These are phyloP conservation scores for Polypedilum pembai DNA, from an alignment of 1,140 invertebrate genomes.

Conservation along the genomic window DNA sequence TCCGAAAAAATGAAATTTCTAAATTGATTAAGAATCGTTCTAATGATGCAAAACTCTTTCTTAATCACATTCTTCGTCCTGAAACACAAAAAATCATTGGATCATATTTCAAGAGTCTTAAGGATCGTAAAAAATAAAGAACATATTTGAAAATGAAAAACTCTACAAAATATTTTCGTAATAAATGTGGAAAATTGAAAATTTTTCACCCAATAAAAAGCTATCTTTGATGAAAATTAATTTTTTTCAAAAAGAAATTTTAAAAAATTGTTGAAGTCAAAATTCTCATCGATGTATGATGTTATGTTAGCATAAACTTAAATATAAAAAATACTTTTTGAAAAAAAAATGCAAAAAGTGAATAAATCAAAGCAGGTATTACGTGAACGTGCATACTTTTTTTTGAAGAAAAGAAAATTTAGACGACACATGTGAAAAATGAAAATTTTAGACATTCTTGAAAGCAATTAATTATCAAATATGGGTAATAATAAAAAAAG, in stretches of 20 bases:
- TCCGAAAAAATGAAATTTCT: neutral
- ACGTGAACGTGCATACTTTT: neutral
- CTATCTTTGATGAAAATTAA: neutral
- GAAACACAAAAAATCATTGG: conserved; percentile 6
- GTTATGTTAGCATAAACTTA: too few species aligned
- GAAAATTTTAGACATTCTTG: too few species aligned
- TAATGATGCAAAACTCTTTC: neutral
- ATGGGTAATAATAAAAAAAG: neutral
- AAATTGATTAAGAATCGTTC: neutral
- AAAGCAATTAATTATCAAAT: too few species aligned
- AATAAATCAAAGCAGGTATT: too few species aligned
- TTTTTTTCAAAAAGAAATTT: neutral
- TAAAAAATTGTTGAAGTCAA: neutral
- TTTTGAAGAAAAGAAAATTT: neutral
- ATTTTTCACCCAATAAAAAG: neutral
- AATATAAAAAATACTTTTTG: too few species aligned
- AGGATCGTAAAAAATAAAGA: conserved; percentile 4
- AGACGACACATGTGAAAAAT: too few species aligned
- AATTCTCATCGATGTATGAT: neutral
- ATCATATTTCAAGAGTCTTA: neutral
- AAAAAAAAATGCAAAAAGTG: too few species aligned
- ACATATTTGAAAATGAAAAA: neutral
- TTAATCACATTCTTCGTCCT: conserved; percentile 4
- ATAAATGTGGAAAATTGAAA: neutral
- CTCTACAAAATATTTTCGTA: neutral